A percentile compares a stretch with the other conserved stretches of the same genome.
Conservation (phyloP, 2,888 invertebrate genomes). For the Anorthoa munda region DNA sequence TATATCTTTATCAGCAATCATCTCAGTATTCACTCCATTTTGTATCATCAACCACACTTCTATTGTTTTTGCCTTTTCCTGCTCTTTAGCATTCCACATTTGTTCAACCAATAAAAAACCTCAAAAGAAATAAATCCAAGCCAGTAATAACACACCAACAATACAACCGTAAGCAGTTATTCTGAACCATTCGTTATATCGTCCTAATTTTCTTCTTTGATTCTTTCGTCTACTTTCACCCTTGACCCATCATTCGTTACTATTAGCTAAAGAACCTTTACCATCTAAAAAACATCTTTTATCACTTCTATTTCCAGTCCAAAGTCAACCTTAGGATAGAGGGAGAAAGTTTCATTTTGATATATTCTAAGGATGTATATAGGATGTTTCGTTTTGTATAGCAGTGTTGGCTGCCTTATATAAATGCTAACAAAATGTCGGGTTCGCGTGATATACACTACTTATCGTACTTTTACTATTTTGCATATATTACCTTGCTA, state of each 20-base stretch:
- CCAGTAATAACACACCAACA: slow-evolving; percentile 63
- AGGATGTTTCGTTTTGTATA: slow-evolving; percentile 65
- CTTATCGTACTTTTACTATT: slow-evolving; percentile 87
- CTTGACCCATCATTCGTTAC: slow-evolving; percentile 87
- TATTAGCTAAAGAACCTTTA: slow-evolving; percentile 77
- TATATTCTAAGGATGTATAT: slow-evolving; percentile 45
- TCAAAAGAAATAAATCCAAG: slow-evolving; percentile 43
- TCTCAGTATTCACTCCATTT: not conserved
- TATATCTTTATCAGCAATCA: not conserved
- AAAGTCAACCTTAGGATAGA: slow-evolving; percentile 68
- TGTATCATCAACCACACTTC: no score
- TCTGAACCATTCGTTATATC: slow-evolving; percentile 61
- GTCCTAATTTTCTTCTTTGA: slow-evolving; percentile 81
- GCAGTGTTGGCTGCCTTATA: slow-evolving; percentile 79
- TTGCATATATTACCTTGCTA: slow-evolving; percentile 87
- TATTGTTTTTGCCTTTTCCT: no score
- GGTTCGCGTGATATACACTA: slow-evolving; percentile 87
- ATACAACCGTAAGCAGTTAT: slow-evolving; percentile 55
- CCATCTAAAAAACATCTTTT: slow-evolving; percentile 63
- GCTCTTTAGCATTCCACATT: not conserved
- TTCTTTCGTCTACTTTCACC: slow-evolving; percentile 79
- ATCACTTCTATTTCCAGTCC: slow-evolving; percentile 35
- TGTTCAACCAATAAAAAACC: slow-evolving; percentile 20
- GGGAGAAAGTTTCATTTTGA: slow-evolving; percentile 62
- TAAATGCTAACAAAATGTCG: slow-evolving; percentile 89